Base-by-base conservation (phyloP, 2,797 vertebrate species). In the Danio albolineatus region DNA sequence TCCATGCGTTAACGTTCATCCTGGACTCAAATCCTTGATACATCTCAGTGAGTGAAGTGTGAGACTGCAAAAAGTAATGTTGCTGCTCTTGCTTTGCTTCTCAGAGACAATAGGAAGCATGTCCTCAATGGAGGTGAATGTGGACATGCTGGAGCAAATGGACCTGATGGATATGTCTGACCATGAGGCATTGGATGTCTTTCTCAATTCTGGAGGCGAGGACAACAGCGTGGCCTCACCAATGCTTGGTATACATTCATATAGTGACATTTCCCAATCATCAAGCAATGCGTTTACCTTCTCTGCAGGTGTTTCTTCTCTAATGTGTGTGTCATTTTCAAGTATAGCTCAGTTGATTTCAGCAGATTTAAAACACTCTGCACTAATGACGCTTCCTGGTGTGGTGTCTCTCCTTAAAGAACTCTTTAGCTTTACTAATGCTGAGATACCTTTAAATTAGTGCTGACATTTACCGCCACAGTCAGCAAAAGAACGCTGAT, bases 101-200 rank as follows among this genome's bases (percentile, higher is more conserved):
- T 36, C 82, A 96, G 95, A 95, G 79, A 95, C 95, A 0, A 95
- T 95, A 87, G 95, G 95, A 72, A 96, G 95, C 87, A 95, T 96
- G 95, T 96, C 95, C 0, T 96, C 95, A 67, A 96, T 96, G 95
- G 95, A 96, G 82, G 95, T 96, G 80, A 96, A 96, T 0, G 93
- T 96, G 79, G 95, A 96, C 86, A 90, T 94, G 93, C 85, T 96
- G 87, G 95, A 96, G 82, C 95, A 96, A 89, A 96, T 96, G 95
- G 95, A 96, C 49, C 90, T 96, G 0, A 94, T 95, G 92, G 95
- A 96, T 80, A 89, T 95, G 85, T 95, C 94, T 8, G 95, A 96
- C 90, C 95, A 96, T 71, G 95, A 96, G 88, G 94, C 95, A 1
- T 89, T 96, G 0, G 95, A 96, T 0, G 95, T 96, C 85, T 96